Evolutionary conservation across 2,888 invertebrate species (phyloP).

Genomic region (Colostygia pectinataria): DNA sequence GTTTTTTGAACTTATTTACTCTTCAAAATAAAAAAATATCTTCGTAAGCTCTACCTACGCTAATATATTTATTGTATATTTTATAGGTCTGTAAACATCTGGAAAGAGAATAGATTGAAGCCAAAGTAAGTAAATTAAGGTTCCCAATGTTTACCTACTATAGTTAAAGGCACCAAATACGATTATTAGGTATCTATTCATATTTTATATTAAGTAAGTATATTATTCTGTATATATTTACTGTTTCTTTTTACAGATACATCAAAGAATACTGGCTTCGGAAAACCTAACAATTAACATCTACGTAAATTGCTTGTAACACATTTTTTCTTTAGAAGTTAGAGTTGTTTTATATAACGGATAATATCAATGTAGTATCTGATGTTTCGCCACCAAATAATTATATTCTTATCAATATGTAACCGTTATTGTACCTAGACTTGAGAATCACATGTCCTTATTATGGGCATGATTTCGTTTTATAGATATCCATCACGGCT

Average conservation of each 20-base stretch:
- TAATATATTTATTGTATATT: slow-evolving; percentile 33
- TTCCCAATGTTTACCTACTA: too few species aligned
- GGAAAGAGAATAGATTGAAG: slow-evolving; percentile 47
- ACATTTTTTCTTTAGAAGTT: slow-evolving; percentile 50
- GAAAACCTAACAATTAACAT: slow-evolving; percentile 31
- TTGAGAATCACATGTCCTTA: slow-evolving; percentile 58
- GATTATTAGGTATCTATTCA: too few species aligned
- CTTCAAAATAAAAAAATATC: too few species aligned
- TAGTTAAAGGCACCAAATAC: too few species aligned
- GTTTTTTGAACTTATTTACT: too few species aligned
- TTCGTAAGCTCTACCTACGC: too few species aligned
- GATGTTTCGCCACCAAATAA: slow-evolving; percentile 47
- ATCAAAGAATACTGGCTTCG: slow-evolving; percentile 38
- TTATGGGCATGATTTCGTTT: slow-evolving; percentile 53
- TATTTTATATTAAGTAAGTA: too few species aligned
- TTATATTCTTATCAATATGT: slow-evolving; percentile 43
- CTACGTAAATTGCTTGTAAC: slow-evolving; percentile 46
- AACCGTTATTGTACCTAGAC: slow-evolving; percentile 40
- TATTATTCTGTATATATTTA: background rate
- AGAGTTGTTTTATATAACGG: slow-evolving; percentile 50
- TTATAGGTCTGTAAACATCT: slow-evolving; percentile 76
- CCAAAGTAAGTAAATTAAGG: slow-evolving; percentile 45
- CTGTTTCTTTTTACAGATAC: slow-evolving; percentile 32
- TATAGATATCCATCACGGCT: slow-evolving; percentile 47
- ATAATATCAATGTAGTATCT: slow-evolving; percentile 49